A percentile compares a stretch with the other conserved stretches of the same genome.
Evolutionary conservation across 2,888 invertebrate genomes (phyloP).

Genomic region (Oscheius myriophilus): DNA sequence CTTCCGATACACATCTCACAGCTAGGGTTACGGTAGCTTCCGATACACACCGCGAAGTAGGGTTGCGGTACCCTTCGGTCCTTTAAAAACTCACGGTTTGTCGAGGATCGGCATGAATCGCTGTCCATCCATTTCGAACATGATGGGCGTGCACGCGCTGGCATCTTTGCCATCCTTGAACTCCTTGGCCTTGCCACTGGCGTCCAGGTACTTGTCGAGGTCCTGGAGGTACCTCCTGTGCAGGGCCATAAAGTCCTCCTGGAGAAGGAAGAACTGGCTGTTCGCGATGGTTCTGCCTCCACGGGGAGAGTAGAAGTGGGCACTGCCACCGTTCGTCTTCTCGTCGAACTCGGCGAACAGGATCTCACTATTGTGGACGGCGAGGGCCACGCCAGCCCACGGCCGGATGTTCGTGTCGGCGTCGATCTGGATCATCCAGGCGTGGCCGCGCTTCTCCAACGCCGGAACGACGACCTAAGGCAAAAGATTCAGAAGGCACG

Average conservation of each 20-base stretch:
- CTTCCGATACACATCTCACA: too few relatives aligned
- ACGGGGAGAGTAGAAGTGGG: constrained; percentile 6
- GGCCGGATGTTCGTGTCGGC: not conserved
- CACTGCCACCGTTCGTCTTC: not conserved
- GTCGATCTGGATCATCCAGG: constrained; percentile 6
- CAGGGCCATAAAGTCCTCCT: constrained; percentile 16
- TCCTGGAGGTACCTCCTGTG: not conserved
- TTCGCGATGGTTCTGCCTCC: constrained; percentile 5
- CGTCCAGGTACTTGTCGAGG: not conserved
- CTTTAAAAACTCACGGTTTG: not conserved
- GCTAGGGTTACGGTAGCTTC: too few relatives aligned
- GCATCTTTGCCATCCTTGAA: not conserved
- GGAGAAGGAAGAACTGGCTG: constrained; percentile 14
- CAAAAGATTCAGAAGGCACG: not conserved
- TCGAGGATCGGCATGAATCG: constrained; percentile 8
- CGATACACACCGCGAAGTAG: too few relatives aligned
- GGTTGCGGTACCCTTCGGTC: too few relatives aligned
- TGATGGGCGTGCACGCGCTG: not conserved
- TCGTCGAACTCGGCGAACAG: constrained; percentile 4
- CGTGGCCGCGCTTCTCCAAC: not conserved
- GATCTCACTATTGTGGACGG: constrained; percentile 15
- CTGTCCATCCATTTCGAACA: not conserved
- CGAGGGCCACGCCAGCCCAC: not conserved
- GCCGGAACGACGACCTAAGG: constrained; percentile 6
- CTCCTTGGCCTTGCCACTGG: not conserved